Evolutionary conservation across 2,888 invertebrate genomes (phyloP), one percentile per base, ranked within the genome.

Genomic region (Agriopis marginaria): DNA sequence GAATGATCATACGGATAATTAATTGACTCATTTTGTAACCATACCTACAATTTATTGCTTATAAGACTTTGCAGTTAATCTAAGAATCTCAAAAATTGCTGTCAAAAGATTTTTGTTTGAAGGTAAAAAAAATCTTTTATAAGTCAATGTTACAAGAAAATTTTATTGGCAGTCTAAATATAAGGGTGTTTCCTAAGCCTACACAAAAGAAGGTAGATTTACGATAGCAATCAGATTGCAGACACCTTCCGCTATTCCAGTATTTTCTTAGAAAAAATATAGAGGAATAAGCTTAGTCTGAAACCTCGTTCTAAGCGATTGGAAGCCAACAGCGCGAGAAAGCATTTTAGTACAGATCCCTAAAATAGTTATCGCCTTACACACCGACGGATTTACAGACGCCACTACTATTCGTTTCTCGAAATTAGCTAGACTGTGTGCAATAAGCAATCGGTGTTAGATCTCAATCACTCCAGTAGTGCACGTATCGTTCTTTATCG

Each of bases 311-410:
- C 73, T 77, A 77, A 72, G 74, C 75, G 75, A 79, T 80, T 77
- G 72, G 66, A 14, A 63, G 69, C 66, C 74, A 72, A 70, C 69
- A 73, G 69, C 61, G 74, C 72, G 72, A 63, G 71, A 80, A 66
- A 75, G 77, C 72, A 77, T 80, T 79, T 79, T 79, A 77, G 79
- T 61, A 68, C 72, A 74, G 67, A 75, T 75, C 77, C 74, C 64
- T 72, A 79, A 82, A 83, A 82, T 81, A 83, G 81, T 82, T 84
- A 84, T 84, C 82, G 80, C 72, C 74, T 80, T 73, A 80, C 81
- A 84, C 79, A 76, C 78, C 72, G 71, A 70, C 79, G 79, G 74
- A 70, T 77, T 82, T 77, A 63, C 40, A 75, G 71, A 65, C 69
- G 42, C 58, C 75, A 66, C 72, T 78, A 83, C 81, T 72, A 79